Base-by-base conservation (phyloP, 2,797 vertebrate genomes). In the Platyrinchus mystaceus region DNA sequence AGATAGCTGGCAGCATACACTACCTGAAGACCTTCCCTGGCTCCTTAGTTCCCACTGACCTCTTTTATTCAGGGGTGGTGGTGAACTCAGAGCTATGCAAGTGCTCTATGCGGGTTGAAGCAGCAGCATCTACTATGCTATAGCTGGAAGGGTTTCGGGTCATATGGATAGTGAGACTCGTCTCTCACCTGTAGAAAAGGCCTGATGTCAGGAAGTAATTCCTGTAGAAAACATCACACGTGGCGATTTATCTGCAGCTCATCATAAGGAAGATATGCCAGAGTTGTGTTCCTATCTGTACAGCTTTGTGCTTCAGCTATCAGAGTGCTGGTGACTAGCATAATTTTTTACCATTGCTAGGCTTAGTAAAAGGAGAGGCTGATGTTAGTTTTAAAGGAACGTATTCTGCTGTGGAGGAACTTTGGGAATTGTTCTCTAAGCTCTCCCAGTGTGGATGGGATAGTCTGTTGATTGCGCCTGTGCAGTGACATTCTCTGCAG, bases 121-220 rank as follows among this genome's bases (percentile, higher is more conserved):
- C 24, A 28, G 50, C 10, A 58, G 20, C 39, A 47, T 77, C 20
- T 64, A 22, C 28, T 14, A 13, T 0, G 1, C 14, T 56, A 2
- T 34, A 76, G 11, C n/a, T 71, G 39, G 13, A 64, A 69, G 36
- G 13, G 7, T 60, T 60, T 49, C 22, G 5, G 12, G 46, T 64
- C 23, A 10, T 0, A 0, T 26, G 17, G 28, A 27, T 14, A 28
- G 34, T 22, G 21, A 56, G 32, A 75, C 26, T 60, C 6, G 0
- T 49, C 37, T 49, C 39, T 34, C 21, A 3, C 9, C 20, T 44
- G 26, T n/a, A 59, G 56, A 44, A 83, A 2, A 59, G n/a, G 8
- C 5, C 28, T 23, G 20, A 41, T 83, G 69, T 87, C 19, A 41
- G 39, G 24, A 28, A 59, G n/a, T 30, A 39, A 7, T 30, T 60